Conservation (phyloP, 2,113 vertebrate genomes). For the Garra rufa region DNA sequence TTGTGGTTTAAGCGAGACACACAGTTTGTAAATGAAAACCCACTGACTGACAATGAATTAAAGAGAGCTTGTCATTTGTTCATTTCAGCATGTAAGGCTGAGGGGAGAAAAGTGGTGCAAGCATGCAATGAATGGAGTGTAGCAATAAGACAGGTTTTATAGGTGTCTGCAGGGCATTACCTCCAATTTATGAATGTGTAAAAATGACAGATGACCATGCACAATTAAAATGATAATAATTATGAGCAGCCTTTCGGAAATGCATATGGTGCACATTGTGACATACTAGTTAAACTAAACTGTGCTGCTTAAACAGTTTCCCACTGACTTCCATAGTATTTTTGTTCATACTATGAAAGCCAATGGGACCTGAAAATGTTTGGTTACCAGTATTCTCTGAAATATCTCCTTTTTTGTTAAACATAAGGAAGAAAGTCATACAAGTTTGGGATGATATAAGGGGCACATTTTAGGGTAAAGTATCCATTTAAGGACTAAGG, state of each 20-base stretch:
- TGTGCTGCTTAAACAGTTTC: too few relatives aligned
- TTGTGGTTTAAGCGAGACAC: neutral
- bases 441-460: too few relatives aligned
- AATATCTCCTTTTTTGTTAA: too few relatives aligned
- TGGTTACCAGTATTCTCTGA: too few relatives aligned
- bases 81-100: neutral
- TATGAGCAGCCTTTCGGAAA: neutral
- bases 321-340: too few relatives aligned
- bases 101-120: neutral
- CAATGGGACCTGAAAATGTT: too few relatives aligned
- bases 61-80: neutral
- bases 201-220: neutral
- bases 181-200: neutral
- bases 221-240: neutral
- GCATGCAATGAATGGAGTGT: neutral
- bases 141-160: neutral
- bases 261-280: neutral
- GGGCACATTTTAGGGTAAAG: too few relatives aligned
- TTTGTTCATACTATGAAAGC: too few relatives aligned
- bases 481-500: too few relatives aligned
- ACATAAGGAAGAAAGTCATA: too few relatives aligned
- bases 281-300: neutral
- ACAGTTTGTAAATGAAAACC: neutral
- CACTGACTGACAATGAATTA: slow-evolving; percentile 8
- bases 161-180: neutral